These are phyloP conservation scores for Synanthedon myopaeformis DNA, from an alignment of 2,888 invertebrate genomes.

Conservation along the genomic window DNA sequence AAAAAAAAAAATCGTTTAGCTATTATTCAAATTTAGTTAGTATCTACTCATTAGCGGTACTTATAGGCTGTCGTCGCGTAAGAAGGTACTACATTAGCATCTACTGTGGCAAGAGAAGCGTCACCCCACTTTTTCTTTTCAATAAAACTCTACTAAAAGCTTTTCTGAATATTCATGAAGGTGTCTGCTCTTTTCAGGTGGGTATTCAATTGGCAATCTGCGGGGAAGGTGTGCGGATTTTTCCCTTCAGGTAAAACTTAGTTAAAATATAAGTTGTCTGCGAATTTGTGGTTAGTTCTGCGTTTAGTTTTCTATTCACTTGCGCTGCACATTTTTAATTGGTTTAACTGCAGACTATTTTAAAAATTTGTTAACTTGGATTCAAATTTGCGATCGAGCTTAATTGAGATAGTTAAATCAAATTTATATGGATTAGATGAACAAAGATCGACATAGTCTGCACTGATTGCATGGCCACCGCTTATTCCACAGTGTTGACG, in stretches of 20 bases:
- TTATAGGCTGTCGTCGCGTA: background rate
- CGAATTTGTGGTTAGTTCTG: conserved; percentile 13
- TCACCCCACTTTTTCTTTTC: conserved; percentile 36
- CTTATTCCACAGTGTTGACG: no score
- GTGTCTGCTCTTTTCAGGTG: conserved; percentile 62
- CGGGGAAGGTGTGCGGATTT: conserved; percentile 34
- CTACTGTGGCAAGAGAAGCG: background rate
- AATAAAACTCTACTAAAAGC: conserved; percentile 60
- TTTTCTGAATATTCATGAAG: conserved; percentile 63
- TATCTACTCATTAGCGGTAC: no score
- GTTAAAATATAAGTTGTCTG: conserved; percentile 28
- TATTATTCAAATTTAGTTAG: no score
- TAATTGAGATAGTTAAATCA: no score
- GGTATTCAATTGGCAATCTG: conserved; percentile 42
- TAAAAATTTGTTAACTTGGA: background rate
- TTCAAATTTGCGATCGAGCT: no score
- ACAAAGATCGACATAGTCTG: no score
- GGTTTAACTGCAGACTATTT: background rate
- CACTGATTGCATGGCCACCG: no score
- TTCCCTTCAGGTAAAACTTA: conserved; percentile 28
- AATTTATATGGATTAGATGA: no score
- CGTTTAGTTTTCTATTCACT: conserved; percentile 17
- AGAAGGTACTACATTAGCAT: background rate
- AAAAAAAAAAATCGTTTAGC: no score
- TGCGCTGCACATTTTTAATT: background rate